Percentiles rank a stretch among this genome's conserved stretches.
phyloP scores from a whole-genome alignment of 2,888 invertebrate species.

The Liodrosophila aerea region DNA sequence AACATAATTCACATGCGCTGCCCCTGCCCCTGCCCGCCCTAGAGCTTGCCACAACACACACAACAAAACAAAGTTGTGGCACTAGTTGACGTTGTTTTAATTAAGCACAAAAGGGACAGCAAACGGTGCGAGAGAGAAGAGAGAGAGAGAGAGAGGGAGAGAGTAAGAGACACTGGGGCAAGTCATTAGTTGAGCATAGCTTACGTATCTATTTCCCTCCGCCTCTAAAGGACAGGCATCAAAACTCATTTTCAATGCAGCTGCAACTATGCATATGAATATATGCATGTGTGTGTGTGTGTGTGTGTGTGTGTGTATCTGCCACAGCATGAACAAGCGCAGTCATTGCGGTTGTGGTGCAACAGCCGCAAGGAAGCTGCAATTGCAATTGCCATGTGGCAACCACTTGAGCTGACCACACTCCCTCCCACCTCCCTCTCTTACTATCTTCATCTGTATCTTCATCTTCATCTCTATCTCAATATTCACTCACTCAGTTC shows the following conservation, averaged over 20 bases:
- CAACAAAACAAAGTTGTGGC: slow-evolving; percentile 21
- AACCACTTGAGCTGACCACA: slow-evolving; percentile 18
- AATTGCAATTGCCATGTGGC: slow-evolving; percentile 22
- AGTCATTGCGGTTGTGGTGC: slow-evolving; percentile 56
- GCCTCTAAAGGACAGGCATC: slow-evolving; percentile 6
- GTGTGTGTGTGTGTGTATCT: not conserved
- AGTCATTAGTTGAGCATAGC: too few relatives aligned
- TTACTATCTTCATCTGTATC: not conserved
- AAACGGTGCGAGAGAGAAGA: not conserved
- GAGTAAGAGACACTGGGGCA: not conserved
- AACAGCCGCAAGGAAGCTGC: slow-evolving; percentile 46
- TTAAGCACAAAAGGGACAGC: slow-evolving; percentile 40
- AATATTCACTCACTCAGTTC: not conserved
- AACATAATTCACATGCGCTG: slow-evolving; percentile 54
- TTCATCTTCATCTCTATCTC: too few relatives aligned
- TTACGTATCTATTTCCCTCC: too few relatives aligned
- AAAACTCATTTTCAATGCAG: slow-evolving; percentile 25
- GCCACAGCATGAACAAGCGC: slow-evolving; percentile 29
- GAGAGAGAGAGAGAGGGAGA: slow-evolving; percentile 2
- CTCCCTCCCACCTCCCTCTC: not conserved
- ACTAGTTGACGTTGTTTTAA: slow-evolving; percentile 54
- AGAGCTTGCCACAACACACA: too few relatives aligned
- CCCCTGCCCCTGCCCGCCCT: not conserved
- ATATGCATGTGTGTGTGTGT: not conserved
- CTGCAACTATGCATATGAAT: slow-evolving; percentile 6